Percentiles rank a stretch among this genome's conserved stretches.
Conservation (phyloP, 2,888 invertebrate species). For the Macrosiphum euphorbiae region DNA sequence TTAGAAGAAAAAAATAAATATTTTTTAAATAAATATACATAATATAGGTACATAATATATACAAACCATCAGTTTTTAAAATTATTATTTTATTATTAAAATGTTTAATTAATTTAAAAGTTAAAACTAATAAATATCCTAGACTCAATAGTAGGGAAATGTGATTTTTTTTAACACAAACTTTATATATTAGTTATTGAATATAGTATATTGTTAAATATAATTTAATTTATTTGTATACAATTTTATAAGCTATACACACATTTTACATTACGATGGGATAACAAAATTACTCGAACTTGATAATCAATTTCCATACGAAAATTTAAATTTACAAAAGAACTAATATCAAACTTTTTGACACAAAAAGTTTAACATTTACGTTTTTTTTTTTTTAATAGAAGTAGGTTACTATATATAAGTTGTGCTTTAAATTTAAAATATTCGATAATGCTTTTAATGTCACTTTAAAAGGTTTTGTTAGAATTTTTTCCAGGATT, state of each 20-base stretch:
- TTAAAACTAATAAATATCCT: background rate
- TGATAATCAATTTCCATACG: background rate
- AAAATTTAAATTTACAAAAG: background rate
- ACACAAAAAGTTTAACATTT: background rate
- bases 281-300: background rate
- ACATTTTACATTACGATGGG: background rate
- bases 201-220: background rate
- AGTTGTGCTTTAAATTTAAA: background rate
- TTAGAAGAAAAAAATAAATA: background rate
- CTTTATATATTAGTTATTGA: background rate
- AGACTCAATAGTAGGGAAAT: background rate
- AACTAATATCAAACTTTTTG: background rate
- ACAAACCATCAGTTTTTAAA: background rate
- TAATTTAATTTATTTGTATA: background rate
- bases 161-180: background rate
- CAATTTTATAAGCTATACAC: background rate
- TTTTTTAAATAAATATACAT: background rate
- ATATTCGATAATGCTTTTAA: background rate
- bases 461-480: slow-evolving; percentile 4
- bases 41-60: no score
- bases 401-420: background rate
- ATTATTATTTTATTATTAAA: background rate
- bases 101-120: background rate
- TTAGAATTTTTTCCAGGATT: background rate
- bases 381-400: background rate